Evolutionary conservation across 2,888 invertebrate species (phyloP).

Genomic region (Aspidapion aeneum): DNA sequence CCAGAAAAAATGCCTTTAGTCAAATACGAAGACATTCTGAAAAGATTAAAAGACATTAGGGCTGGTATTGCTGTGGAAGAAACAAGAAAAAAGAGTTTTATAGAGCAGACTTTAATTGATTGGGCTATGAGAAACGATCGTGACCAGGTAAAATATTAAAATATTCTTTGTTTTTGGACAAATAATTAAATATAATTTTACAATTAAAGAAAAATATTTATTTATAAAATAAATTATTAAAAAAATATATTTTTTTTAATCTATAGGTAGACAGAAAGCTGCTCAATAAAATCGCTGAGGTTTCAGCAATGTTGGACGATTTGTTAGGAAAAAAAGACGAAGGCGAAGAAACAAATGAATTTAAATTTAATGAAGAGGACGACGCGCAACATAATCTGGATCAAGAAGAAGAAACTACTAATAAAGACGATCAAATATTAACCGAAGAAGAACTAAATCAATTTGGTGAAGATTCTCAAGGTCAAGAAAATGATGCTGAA

Average conservation of each 20-base stretch:
- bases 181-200: too few species aligned
- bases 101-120: slow-evolving; percentile 35
- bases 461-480: too few species aligned
- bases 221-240: too few species aligned
- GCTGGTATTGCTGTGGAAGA: slow-evolving; percentile 9
- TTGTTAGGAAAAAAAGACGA: slow-evolving; percentile 21
- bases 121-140: slow-evolving; percentile 38
- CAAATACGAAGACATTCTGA: slow-evolving; percentile 32
- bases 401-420: too few species aligned
- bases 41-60: slow-evolving; percentile 28
- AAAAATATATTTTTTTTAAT: too few species aligned
- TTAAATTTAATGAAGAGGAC: background rate
- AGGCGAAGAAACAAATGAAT: background rate
- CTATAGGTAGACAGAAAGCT: slow-evolving; percentile 28
- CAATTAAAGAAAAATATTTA: too few species aligned
- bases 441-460: too few species aligned
- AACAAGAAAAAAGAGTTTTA: slow-evolving; percentile 18
- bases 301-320: slow-evolving; percentile 32
- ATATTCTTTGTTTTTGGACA: too few species aligned
- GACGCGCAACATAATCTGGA: too few species aligned
- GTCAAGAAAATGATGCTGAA: too few species aligned
- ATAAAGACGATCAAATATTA: too few species aligned
- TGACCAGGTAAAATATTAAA: slow-evolving; percentile 27
- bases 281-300: slow-evolving; percentile 35
- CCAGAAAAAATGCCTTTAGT: slow-evolving; percentile 27